These are phyloP conservation scores for Myodes glareolus DNA, from an alignment of 2,113 vertebrate species.

Conservation along the genomic window DNA sequence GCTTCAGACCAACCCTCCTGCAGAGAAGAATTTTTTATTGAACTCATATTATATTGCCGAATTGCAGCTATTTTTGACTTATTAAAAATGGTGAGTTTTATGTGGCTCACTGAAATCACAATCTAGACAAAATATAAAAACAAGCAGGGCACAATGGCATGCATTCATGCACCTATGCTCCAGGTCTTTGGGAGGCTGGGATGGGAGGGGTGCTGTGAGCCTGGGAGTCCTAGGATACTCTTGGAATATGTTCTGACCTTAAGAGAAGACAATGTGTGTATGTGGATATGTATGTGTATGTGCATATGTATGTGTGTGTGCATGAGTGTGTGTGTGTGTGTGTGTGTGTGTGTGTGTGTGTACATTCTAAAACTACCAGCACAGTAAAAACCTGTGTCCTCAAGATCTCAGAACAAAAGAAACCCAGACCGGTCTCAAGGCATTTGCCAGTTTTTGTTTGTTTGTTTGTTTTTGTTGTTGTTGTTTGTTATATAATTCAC, in stretches of 20 bases:
- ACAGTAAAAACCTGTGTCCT: not conserved
- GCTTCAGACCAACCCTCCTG: not conserved
- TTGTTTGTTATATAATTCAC: not conserved
- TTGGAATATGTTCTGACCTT: not conserved
- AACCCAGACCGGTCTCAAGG: not conserved
- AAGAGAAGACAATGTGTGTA: not conserved
- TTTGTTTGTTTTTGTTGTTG: too few relatives aligned
- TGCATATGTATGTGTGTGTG: not conserved
- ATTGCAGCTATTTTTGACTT: not conserved
- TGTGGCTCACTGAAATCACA: not conserved
- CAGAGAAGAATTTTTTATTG: constrained; percentile 8
- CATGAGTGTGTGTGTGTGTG: not conserved
- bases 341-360: not conserved
- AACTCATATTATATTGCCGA: not conserved
- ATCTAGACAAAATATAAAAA: constrained; percentile 10
- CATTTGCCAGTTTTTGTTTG: not conserved
- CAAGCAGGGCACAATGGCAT: not conserved
- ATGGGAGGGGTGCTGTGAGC: not conserved
- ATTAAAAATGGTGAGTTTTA: not conserved
- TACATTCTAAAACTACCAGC: not conserved
- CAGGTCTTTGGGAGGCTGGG: not conserved
- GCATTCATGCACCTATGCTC: not conserved
- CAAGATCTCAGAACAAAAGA: not conserved
- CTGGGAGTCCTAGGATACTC: not conserved
- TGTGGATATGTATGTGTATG: not conserved